Evolutionary conservation across 2,888 invertebrate species (phyloP), one percentile per base, ranked within the genome.

Genomic region (Drosophila leonis): DNA sequence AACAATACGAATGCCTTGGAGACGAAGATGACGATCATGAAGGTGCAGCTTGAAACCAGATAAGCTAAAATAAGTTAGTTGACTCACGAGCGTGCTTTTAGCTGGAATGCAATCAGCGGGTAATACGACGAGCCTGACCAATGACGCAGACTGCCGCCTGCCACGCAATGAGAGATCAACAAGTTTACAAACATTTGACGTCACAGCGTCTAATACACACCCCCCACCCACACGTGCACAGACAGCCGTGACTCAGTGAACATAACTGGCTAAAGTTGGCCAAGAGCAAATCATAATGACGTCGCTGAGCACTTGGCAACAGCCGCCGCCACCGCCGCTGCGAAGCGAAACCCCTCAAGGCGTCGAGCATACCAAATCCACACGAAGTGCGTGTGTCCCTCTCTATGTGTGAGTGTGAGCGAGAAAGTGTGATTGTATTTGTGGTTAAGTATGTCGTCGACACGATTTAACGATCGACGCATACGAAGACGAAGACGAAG

Each of bases 281-380:
- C 85, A 82, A 84, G 83, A 88, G 72, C 88, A 78, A 35, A 57
- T 29, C 75, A 75, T 75, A 67, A 70, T 85, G 83, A 85, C 88
- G 75, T 72, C 46, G 64, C 63, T 37, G 9, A 64, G 48, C 75
- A 52, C 76, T 57, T 85, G 72, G 82, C 82, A 87, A 83, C 83
- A 78, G 57, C 49, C 48, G 64, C 48, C 0, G 48, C 4, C 41
- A 12, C 10, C 10, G 41, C 18, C 9, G 39, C 52, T 31, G 46
- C 41, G 49, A 65, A 68, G 49, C 29, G 76, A 78, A 78, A 56
- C 68, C 67, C 44, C 80, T 20, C 76, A 78, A 66, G 77, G 56
- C 33, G 20, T 35, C 52, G 9, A n/a, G 41, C 48, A 13, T 51
- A 41, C 18, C 33, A 62, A 70, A 69, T 41, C 24, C 42, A 41